A percentile compares a stretch with the other conserved stretches of the same genome.
Evolutionary conservation across 1,140 invertebrate species (phyloP).

Genomic region (Phymorhynchus buccinoides): DNA sequence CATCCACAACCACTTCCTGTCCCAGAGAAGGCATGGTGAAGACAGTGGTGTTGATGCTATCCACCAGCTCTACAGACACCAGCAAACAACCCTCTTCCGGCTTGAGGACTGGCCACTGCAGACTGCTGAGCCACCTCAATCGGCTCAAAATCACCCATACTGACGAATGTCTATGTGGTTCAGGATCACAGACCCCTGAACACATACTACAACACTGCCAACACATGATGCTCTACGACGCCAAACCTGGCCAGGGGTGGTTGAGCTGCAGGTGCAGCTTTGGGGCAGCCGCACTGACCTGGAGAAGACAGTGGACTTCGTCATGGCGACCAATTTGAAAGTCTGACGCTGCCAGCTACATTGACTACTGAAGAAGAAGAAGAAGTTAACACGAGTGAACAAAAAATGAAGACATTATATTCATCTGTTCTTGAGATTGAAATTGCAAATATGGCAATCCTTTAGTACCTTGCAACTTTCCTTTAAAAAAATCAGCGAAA

Average conservation of each 20-base stretch:
- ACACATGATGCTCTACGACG: background rate
- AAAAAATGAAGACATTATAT: no score
- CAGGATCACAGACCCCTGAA: background rate
- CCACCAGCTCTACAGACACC: constrained; percentile 15
- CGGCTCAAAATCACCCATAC: background rate
- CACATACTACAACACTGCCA: background rate
- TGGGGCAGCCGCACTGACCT: no score
- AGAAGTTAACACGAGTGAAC: no score
- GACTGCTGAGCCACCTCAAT: constrained; percentile 20
- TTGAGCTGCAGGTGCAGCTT: background rate
- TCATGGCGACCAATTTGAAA: no score
- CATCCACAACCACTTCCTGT: background rate
- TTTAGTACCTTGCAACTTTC: no score
- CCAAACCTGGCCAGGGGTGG: background rate
- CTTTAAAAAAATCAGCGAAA: no score
- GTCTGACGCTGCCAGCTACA: no score
- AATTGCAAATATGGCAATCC: no score
- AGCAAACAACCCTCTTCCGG: constrained; percentile 11
- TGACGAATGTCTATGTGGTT: constrained; percentile 5
- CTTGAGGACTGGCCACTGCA: constrained; percentile 22
- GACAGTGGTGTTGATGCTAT: background rate
- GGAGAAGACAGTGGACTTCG: no score
- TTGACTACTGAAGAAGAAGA: no score
- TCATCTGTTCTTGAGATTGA: no score
- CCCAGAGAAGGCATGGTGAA: background rate